These are phyloP conservation scores for Nesometra sesokonis DNA, from an alignment of 35 echinoderm and acorn worm genomes.

Conservation along the genomic window DNA sequence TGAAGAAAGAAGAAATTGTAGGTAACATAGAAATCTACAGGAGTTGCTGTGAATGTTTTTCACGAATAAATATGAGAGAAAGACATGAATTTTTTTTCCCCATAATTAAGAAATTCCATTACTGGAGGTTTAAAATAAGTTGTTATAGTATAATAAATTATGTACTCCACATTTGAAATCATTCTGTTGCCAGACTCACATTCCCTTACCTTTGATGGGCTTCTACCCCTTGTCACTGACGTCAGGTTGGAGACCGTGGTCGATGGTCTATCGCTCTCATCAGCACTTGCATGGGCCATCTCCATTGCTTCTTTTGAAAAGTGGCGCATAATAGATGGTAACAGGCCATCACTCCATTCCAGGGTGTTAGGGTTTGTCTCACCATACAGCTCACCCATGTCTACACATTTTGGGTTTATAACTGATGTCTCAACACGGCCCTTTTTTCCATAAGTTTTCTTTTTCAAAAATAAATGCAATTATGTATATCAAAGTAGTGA, in stretches of 20 bases:
- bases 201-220: slow-evolving; percentile 18
- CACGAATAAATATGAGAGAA: too few relatives aligned
- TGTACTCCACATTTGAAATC: too few relatives aligned
- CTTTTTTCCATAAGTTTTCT: slow-evolving; percentile 94
- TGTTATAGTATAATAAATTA: too few relatives aligned
- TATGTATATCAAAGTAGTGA: background rate
- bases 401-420: slow-evolving; percentile 96
- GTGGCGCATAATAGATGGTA: slow-evolving; percentile 65
- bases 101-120: too few relatives aligned
- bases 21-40: too few relatives aligned
- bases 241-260: slow-evolving; percentile 32
- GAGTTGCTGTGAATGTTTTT: too few relatives aligned
- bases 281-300: slow-evolving; percentile 18
- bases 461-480: background rate
- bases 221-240: slow-evolving; percentile 21
- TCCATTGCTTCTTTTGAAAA: slow-evolving; percentile 66
- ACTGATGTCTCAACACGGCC: slow-evolving; percentile 71
- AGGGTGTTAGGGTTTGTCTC: slow-evolving; percentile 95
- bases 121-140: too few relatives aligned
- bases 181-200: too few relatives aligned
- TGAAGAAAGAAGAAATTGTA: too few relatives aligned
- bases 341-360: slow-evolving; percentile 94
- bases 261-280: slow-evolving; percentile 27
- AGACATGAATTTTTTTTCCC: too few relatives aligned
- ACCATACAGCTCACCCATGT: slow-evolving; percentile 92